These are phyloP conservation scores for Torymus tubicola DNA, from an alignment of 2,888 invertebrate genomes.

Conservation along the genomic window DNA sequence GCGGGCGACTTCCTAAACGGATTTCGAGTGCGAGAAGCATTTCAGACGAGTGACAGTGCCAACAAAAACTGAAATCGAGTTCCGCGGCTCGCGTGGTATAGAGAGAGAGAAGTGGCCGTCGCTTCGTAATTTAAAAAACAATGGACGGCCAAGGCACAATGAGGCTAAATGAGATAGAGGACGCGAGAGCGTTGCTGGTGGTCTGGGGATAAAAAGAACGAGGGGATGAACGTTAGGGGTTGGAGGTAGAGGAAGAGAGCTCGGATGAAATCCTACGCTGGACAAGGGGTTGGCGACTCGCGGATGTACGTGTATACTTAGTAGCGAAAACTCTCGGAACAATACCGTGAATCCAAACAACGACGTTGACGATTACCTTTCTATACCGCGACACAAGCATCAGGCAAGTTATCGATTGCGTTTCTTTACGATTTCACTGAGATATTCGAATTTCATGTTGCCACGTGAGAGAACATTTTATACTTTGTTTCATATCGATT, in stretches of 20 bases:
- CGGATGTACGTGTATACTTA: conserved; percentile 17
- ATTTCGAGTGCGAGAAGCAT: conserved; percentile 68
- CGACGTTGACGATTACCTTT: conserved; percentile 50
- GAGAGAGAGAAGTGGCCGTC: conserved; percentile 67
- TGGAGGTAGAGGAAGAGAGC: neutral
- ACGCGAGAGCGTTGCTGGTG: conserved; percentile 35
- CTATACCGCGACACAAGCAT: neutral
- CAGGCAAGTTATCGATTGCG: conserved; percentile 18
- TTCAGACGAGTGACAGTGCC: conserved; percentile 71
- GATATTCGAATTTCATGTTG: conserved; percentile 35
- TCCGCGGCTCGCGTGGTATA: conserved; percentile 58
- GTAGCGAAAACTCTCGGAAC: conserved; percentile 48
- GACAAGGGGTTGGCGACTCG: conserved; percentile 13
- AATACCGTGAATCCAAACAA: conserved; percentile 54
- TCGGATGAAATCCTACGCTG: conserved; percentile 51
- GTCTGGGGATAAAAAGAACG: neutral
- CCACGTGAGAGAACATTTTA: conserved; percentile 10
- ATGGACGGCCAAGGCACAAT: conserved; percentile 74
- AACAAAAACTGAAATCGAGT: conserved; percentile 73
- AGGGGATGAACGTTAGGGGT: neutral
- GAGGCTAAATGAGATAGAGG: conserved; percentile 76
- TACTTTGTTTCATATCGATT: conserved; percentile 43
- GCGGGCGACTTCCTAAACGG: conserved; percentile 63
- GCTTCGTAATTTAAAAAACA: conserved; percentile 76
- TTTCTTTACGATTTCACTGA: conserved; percentile 42